These are phyloP conservation scores for Zaprionus lachaisei DNA, from an alignment of 1,140 invertebrate genomes.

Conservation along the genomic window DNA sequence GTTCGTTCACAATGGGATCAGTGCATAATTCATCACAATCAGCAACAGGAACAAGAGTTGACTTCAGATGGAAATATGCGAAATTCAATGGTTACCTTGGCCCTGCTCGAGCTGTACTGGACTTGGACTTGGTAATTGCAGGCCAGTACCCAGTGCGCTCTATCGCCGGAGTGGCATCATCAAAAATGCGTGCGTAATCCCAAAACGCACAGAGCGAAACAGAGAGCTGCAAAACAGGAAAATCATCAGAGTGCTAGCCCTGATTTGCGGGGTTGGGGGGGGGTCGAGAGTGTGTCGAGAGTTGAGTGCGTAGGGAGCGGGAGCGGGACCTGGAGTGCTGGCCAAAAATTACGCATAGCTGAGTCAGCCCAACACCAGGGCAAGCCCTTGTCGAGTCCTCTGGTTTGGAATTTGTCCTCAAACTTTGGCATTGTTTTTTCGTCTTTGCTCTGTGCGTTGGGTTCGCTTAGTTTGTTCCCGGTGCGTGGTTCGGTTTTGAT, in stretches of 20 bases:
- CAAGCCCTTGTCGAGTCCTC: neutral
- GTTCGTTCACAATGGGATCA: conserved; percentile 35
- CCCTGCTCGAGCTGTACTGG: neutral
- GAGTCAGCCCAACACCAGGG: conserved; percentile 27
- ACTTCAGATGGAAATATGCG: conserved; percentile 50
- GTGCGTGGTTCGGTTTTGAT: conserved; percentile 1
- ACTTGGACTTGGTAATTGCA: conserved; percentile 59
- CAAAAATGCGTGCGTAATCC: conserved; percentile 76
- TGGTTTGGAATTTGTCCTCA: conserved; percentile 14
- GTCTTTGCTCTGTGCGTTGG: conserved; percentile 21
- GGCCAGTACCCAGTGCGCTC: conserved; percentile 8
- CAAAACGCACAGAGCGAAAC: conserved; percentile 37
- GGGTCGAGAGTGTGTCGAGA: neutral
- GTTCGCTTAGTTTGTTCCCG: conserved; percentile 18
- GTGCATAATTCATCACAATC: conserved; percentile 82
- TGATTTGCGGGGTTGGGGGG: neutral
- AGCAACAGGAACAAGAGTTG: conserved; percentile 74
- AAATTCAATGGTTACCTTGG: conserved; percentile 43
- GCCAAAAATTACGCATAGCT: conserved; percentile 38
- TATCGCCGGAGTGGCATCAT: conserved; percentile 49
- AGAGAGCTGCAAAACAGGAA: conserved; percentile 10
- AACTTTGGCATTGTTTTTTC: conserved; percentile 36
- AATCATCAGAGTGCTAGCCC: conserved; percentile 25
- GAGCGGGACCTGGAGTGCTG: neutral
- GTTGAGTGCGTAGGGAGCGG: neutral